Conservation (phyloP, 2,113 vertebrate species). For the Synodontis membranacea region DNA sequence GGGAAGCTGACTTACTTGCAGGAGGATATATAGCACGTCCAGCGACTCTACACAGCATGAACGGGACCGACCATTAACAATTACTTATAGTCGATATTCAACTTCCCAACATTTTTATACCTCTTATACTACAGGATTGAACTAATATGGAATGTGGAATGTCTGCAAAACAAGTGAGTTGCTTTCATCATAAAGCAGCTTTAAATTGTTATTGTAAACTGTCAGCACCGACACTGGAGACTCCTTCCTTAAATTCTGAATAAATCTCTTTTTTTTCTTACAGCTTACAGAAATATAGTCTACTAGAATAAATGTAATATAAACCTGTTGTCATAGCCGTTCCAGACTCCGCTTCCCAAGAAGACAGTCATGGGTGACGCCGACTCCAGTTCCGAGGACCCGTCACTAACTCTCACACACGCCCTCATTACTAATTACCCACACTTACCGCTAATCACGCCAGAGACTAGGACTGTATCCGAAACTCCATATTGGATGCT, state of each 20-base stretch:
- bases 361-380: too few species aligned
- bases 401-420: too few species aligned
- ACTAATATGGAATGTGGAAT: too few species aligned
- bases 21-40: conserved; percentile 26
- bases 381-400: too few species aligned
- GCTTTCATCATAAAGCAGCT: neutral
- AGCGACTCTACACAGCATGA: neutral
- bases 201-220: neutral
- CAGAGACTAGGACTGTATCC: too few species aligned
- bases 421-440: too few species aligned
- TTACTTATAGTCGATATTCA: neutral
- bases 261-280: neutral
- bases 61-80: neutral
- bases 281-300: neutral
- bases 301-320: neutral
- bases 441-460: too few species aligned
- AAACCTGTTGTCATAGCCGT: too few species aligned
- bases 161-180: neutral
- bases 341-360: too few species aligned
- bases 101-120: neutral
- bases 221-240: neutral
- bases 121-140: neutral
- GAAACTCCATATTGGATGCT: too few species aligned
- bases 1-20: conserved; percentile 4
- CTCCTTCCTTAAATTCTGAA: neutral